phyloP scores from a whole-genome alignment of 2,113 vertebrate genomes.

The Clarias batrachus region DNA sequence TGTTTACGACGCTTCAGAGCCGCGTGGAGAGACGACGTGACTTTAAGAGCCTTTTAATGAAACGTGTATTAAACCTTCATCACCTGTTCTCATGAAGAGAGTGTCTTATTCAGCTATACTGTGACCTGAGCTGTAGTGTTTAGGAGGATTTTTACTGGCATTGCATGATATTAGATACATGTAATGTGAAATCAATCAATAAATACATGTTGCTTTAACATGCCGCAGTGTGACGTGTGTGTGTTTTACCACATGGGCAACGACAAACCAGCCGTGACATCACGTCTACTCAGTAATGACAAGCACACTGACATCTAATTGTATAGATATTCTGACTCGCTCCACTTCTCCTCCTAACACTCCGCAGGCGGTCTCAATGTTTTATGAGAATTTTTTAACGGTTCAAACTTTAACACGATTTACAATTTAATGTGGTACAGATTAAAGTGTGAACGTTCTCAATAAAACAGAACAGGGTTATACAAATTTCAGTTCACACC shows the following conservation, averaged over 20 bases:
- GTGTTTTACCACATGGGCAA: not conserved
- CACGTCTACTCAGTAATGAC: not conserved
- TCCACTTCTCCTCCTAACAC: too few species aligned
- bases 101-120: constrained; percentile 20
- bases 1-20: constrained; percentile 5
- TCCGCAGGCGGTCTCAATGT: too few species aligned
- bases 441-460: not conserved
- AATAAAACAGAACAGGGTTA: not conserved
- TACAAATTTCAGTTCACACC: not conserved
- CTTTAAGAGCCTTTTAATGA: not conserved
- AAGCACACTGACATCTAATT: too few species aligned
- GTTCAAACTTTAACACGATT: not conserved
- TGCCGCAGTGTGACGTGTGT: not conserved
- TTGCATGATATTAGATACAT: constrained; percentile 37
- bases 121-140: constrained; percentile 24
- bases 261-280: not conserved
- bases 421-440: not conserved
- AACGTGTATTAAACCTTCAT: not conserved
- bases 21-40: not conserved
- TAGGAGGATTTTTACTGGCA: constrained; percentile 26
- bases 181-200: constrained; percentile 36
- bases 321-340: not conserved
- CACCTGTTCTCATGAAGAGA: not conserved
- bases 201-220: constrained; percentile 1
- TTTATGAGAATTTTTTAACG: too few species aligned